Base-by-base conservation (phyloP, 2,888 invertebrate genomes). In the Drosophila planitibia region DNA sequence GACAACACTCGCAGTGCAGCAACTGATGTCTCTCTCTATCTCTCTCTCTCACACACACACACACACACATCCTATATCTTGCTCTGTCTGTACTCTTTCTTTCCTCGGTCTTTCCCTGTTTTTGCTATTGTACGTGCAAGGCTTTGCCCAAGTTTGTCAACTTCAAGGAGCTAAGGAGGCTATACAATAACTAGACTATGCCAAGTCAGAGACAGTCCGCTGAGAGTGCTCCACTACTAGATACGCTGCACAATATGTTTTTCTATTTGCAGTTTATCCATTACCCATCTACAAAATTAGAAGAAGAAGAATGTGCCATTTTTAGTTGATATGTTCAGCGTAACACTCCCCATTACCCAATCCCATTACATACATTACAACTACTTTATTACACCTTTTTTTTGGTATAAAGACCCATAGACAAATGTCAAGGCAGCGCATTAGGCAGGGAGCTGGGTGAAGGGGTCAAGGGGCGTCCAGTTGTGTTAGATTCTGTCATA, bases 101-200 rank as follows among this genome's bases (percentile, higher is more conserved):
- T 49, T 37, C 10, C 25, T 33, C 2, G 16, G 16, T 3, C 16
- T 4, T 55, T 33, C 44, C 44, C 10, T 54, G 33, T 61, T 9
- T 59, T 44, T 37, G 35, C 30, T 63, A 4, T 41, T 64, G 58
- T n/a, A 41, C 74, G 59, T 70, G 69, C 57, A 60, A 65, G 60
- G 81, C 73, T 81, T 85, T 83, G 73, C 74, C 67, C 72, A 70
- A 84, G 70, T 86, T 86, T 75, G 70, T 79, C 73, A 83, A 79
- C 65, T 83, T 71, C 70, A 74, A 53, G 65, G 63, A 49, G 55
- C 70, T 60, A 63, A 70, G 66, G 59, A 62, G 65, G 65, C 79
- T 2, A 44, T 51, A 65, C 65, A 58, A 70, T 66, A 67, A 68
- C 49, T 33, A 12, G 52, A 57, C 60, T 54, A 53, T 66, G 65